phyloP scores from a whole-genome alignment of 2,113 vertebrate species.

The Phyllostomus hastatus region DNA sequence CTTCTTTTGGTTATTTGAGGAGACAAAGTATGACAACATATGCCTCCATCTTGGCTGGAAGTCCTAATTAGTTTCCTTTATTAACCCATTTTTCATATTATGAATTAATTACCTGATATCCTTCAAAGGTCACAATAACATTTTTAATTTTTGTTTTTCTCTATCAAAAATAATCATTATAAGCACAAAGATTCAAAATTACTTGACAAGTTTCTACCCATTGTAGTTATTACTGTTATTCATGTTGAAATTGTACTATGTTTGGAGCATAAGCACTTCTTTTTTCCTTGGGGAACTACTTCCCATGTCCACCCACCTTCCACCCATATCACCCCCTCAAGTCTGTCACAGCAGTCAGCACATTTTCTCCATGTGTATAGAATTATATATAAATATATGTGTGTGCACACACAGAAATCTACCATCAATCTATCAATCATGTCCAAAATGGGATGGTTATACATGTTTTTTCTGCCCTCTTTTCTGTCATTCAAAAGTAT shows the following conservation, averaged over 20 bases:
- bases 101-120: neutral
- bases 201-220: neutral
- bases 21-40: no score
- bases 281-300: neutral
- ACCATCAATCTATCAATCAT: neutral
- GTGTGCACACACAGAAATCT: neutral
- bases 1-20: no score
- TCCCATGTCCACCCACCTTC: neutral
- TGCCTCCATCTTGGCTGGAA: no score
- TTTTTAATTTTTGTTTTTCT: neutral
- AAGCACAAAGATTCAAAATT: neutral
- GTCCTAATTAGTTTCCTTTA: neutral
- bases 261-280: neutral
- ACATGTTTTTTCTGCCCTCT: neutral
- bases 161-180: neutral
- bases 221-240: neutral
- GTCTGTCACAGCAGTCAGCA: neutral
- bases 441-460: neutral
- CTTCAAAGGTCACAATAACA: neutral
- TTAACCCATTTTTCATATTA: neutral
- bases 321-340: neutral
- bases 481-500: neutral
- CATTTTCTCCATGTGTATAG: neutral
- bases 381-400: neutral
- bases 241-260: neutral